These are phyloP conservation scores for Patagioenas fasciata DNA, from an alignment of 2,113 vertebrate species.

Conservation along the genomic window DNA sequence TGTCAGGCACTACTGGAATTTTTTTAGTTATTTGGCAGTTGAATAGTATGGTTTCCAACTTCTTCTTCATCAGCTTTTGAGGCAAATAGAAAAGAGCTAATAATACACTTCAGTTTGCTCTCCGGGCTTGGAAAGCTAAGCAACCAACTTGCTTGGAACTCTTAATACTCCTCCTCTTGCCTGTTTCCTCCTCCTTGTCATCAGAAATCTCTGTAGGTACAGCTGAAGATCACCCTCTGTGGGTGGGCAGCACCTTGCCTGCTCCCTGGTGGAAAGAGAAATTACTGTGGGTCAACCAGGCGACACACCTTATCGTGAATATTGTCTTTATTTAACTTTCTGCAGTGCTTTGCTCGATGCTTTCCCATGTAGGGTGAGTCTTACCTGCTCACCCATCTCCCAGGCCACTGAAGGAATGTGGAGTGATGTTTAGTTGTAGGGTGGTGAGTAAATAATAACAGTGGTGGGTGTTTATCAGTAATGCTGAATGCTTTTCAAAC, in stretches of 20 bases:
- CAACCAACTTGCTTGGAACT: slow-evolving; percentile 23
- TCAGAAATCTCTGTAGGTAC: not conserved
- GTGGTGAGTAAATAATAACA: not conserved
- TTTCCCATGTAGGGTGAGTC: not conserved
- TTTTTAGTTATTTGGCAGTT: slow-evolving; percentile 63
- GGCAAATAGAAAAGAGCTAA: slow-evolving; percentile 42
- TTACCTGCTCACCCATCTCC: not conserved
- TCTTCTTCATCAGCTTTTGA: slow-evolving; percentile 59
- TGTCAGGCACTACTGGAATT: slow-evolving; percentile 57
- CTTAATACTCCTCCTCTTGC: not conserved
- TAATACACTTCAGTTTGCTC: slow-evolving; percentile 52
- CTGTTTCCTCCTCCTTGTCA: not conserved
- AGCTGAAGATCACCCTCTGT: not conserved
- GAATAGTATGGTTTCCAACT: slow-evolving; percentile 47
- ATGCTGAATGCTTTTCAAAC: not conserved
- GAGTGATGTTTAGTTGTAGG: not conserved
- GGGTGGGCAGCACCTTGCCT: not conserved
- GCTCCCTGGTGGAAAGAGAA: not conserved
- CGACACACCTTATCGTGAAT: not conserved
- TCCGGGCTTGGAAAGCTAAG: slow-evolving; percentile 53
- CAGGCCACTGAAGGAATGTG: not conserved
- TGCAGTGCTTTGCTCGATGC: not conserved
- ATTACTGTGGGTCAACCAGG: not conserved
- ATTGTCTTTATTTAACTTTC: not conserved
- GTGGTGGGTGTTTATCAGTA: not conserved